Conservation (phyloP, 1,140 invertebrate genomes). For the Brachionus calyciflorus region DNA sequence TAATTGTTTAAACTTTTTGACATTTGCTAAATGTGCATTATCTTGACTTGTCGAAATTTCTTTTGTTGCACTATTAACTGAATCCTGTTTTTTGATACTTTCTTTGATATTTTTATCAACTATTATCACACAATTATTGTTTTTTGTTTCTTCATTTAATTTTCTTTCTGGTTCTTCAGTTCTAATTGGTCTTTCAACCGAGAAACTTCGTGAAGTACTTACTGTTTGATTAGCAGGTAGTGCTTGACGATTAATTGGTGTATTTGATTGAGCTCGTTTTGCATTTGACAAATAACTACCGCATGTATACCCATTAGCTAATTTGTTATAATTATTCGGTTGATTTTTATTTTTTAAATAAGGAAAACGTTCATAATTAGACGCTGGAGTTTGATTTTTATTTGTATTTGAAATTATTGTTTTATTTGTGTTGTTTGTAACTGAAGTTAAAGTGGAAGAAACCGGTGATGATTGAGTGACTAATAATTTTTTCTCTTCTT, state of each 20-base stretch:
- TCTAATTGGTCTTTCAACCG: not conserved
- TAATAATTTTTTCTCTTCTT: not conserved
- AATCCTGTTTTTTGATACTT: not conserved
- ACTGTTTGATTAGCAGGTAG: not conserved
- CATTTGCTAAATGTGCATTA: not conserved
- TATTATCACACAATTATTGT: conserved; percentile 29
- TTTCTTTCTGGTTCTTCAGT: not conserved
- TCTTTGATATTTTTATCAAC: not conserved
- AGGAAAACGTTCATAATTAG: conserved; percentile 29
- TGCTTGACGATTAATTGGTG: not conserved
- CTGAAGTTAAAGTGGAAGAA: not conserved
- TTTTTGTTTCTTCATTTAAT: not conserved
- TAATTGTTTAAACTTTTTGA: conserved; percentile 23
- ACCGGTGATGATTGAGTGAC: not conserved
- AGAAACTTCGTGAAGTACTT: not conserved
- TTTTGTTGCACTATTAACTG: not conserved
- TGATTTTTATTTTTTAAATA: conserved; percentile 23
- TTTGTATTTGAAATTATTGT: not conserved
- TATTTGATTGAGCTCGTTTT: conserved; percentile 10
- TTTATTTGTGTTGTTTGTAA: not conserved
- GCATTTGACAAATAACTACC: not conserved
- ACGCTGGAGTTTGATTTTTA: not conserved
- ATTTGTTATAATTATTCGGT: conserved; percentile 8
- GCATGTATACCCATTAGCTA: not conserved
- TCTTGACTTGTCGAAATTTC: not conserved